phyloP scores from a whole-genome alignment of 2,888 invertebrate genomes.

The Tipula vernalis region DNA sequence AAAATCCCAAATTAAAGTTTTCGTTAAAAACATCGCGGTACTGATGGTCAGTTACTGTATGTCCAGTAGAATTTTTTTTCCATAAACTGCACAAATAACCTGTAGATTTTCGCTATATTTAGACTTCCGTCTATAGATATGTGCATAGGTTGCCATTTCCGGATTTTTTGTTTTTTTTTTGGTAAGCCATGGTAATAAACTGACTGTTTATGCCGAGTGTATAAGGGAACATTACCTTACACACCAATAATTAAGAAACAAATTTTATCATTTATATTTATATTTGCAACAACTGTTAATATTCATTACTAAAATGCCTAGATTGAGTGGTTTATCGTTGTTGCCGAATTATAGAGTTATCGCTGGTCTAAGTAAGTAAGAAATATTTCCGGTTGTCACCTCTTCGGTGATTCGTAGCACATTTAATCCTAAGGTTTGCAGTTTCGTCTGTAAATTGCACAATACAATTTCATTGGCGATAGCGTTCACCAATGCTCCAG shows the following conservation, averaged over 20 bases:
- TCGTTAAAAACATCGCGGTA: neutral
- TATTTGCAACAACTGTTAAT: no score
- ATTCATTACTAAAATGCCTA: neutral
- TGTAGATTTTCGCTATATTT: neutral
- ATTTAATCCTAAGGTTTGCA: neutral
- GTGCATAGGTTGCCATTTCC: neutral
- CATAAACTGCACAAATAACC: neutral
- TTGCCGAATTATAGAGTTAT: neutral
- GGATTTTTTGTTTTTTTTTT: no score
- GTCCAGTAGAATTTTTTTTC: neutral
- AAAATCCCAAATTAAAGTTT: no score
- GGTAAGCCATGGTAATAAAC: no score
- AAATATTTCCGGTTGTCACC: neutral
- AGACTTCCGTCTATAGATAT: neutral
- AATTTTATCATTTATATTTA: no score
- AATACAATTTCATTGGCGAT: neutral
- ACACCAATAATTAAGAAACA: no score
- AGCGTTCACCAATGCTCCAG: neutral
- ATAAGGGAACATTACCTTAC: no score
- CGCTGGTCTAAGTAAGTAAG: neutral
- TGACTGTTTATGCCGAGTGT: no score
- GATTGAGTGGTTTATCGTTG: no score
- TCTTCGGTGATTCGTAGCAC: neutral
- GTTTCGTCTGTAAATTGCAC: neutral
- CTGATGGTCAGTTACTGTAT: neutral